phyloP scores from a whole-genome alignment of 2,888 invertebrate species.

The Trichogramma evanescens region DNA sequence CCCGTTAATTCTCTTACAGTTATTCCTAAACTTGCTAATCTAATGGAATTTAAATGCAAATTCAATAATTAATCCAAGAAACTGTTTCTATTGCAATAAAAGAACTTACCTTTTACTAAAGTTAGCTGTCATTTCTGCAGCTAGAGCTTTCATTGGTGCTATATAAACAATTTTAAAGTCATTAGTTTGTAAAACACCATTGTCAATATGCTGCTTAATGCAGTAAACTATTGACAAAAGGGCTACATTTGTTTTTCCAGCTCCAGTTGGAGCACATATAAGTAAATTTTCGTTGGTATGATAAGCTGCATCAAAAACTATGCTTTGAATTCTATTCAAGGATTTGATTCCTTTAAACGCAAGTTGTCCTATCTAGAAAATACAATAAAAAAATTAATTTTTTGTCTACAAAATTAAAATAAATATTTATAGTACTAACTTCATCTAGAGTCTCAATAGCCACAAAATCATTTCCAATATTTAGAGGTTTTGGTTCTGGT shows the following conservation, averaged over 20 bases:
- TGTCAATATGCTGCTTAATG: conserved; percentile 75
- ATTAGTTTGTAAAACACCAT: conserved; percentile 77
- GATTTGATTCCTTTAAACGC: conserved; percentile 82
- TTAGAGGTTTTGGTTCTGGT: conserved; percentile 54
- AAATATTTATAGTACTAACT: conserved; percentile 41
- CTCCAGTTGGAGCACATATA: conserved; percentile 98
- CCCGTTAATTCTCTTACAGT: conserved; percentile 89
- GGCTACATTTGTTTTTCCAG: conserved; percentile 98
- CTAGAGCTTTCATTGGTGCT: conserved; percentile 99
- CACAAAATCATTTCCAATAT: conserved; percentile 60
- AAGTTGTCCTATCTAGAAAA: conserved; percentile 68
- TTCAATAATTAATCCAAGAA: not conserved
- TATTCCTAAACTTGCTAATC: conserved; percentile 71
- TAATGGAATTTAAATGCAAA: conserved; percentile 26
- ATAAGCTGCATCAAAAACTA: conserved; percentile 93
- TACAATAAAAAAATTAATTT: conserved; percentile 10
- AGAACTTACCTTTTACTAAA: conserved; percentile 58
- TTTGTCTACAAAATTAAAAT: not conserved
- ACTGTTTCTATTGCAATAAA: not conserved
- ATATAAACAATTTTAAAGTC: conserved; percentile 98
- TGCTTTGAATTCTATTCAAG: conserved; percentile 90
- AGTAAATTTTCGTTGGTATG: conserved; percentile 93
- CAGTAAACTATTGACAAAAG: conserved; percentile 87
- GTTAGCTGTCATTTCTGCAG: conserved; percentile 95
- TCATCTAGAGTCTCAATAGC: conserved; percentile 60